Evolutionary conservation across 1,140 invertebrate genomes (phyloP).

Genomic region (Caenorhabditis briggsae): DNA sequence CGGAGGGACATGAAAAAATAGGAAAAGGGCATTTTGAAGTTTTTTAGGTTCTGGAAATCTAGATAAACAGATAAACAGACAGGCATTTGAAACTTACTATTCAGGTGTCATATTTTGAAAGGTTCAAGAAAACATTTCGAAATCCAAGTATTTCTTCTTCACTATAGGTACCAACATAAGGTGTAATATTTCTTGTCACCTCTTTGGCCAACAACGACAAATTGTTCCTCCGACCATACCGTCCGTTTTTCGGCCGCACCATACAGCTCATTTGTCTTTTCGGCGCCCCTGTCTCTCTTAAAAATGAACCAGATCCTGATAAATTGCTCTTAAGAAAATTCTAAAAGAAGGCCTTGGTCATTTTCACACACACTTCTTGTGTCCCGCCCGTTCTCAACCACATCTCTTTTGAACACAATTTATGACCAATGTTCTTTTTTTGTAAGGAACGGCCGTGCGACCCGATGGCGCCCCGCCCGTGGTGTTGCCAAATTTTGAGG

Average conservation of each 20-base stretch:
- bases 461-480: background rate
- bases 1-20: background rate
- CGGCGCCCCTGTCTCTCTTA: background rate
- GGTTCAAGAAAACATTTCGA: too few species aligned
- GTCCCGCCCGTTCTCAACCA: background rate
- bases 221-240: background rate
- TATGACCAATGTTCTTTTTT: background rate
- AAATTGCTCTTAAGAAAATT: background rate
- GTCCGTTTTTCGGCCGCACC: background rate
- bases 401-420: conserved; percentile 1
- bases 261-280: conserved; percentile 42
- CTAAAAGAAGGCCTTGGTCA: background rate
- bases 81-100: too few species aligned
- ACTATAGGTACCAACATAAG: too few species aligned
- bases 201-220: background rate
- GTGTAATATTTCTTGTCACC: background rate
- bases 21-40: too few species aligned
- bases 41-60: too few species aligned
- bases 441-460: background rate
- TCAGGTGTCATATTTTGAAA: too few species aligned
- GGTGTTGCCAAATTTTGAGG: background rate
- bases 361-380: conserved; percentile 3
- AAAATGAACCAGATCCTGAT: conserved; percentile 8
- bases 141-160: too few species aligned
- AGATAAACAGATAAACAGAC: too few species aligned